A percentile compares a stretch with the other conserved stretches of the same genome.
These are phyloP conservation scores for Lonchura striata DNA, from an alignment of 2,113 vertebrate genomes.

Conservation along the genomic window DNA sequence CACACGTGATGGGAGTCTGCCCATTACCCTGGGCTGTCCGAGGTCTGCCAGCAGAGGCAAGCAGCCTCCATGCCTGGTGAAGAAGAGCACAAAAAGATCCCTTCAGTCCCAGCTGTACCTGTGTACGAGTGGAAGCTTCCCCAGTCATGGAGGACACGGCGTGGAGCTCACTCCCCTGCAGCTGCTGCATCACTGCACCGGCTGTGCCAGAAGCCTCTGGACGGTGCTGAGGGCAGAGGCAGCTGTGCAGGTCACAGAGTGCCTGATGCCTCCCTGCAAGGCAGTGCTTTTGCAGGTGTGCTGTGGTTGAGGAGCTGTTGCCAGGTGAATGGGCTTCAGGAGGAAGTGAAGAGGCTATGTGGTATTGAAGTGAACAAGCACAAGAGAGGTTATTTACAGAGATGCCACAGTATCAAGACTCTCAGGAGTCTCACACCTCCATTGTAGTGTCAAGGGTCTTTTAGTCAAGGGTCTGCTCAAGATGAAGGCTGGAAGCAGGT, in stretches of 20 bases:
- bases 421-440: not conserved
- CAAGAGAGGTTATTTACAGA: not conserved
- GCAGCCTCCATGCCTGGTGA: not conserved
- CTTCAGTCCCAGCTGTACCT: not conserved
- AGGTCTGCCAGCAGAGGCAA: not conserved
- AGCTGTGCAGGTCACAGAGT: not conserved
- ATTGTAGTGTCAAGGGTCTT: too few relatives aligned
- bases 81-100: not conserved
- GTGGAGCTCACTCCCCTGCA: not conserved
- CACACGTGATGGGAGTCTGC: fast-evolving
- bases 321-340: not conserved
- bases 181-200: not conserved
- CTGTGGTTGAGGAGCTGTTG: not conserved
- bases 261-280: not conserved
- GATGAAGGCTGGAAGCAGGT: not conserved
- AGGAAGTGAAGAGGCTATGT: not conserved
- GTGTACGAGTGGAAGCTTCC: not conserved
- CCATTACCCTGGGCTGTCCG: not conserved
- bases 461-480: not conserved
- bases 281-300: not conserved
- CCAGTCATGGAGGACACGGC: too few relatives aligned
- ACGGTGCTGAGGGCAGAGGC: not conserved
- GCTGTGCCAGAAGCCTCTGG: not conserved
- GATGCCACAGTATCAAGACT: not conserved
- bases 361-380: not conserved